A percentile compares a stretch with the other conserved stretches of the same genome.
Evolutionary conservation across 2,113 vertebrate genomes (phyloP).

Genomic region (Mastomys coucha): DNA sequence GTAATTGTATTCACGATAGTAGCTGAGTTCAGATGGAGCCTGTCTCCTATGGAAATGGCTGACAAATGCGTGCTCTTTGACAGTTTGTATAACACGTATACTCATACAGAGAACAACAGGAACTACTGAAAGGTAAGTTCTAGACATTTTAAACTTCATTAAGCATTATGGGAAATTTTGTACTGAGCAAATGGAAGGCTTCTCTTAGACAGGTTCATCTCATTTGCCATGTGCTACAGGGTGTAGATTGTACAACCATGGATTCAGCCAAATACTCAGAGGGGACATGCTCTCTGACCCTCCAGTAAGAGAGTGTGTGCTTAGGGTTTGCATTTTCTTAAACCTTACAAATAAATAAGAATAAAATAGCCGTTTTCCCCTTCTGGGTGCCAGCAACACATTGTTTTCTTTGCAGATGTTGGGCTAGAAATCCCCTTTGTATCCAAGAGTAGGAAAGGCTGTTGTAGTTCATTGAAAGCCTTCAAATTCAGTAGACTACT

Average conservation of each 20-base stretch:
- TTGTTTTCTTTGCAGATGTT: slow-evolving; percentile 8
- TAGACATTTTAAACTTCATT: slow-evolving; percentile 10
- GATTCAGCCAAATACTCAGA: neutral
- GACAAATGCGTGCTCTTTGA: neutral
- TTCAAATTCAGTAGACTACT: neutral
- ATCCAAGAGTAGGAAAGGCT: neutral
- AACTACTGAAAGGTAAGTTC: slow-evolving; percentile 39
- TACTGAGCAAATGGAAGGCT: neutral
- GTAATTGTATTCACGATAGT: neutral
- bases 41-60: neutral
- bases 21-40: neutral
- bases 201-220: neutral
- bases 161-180: slow-evolving; percentile 6
- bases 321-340: slow-evolving; percentile 45
- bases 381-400: neutral
- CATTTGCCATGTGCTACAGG: neutral
- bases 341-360: slow-evolving; percentile 18
- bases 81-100: neutral
- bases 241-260: neutral
- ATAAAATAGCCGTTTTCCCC: slow-evolving; percentile 12
- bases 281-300: neutral
- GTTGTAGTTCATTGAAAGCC: neutral
- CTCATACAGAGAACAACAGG: slow-evolving; percentile 2
- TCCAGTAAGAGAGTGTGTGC: slow-evolving; percentile 33
- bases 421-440: neutral